Base-by-base conservation (phyloP, 2,888 invertebrate species). In the Embidobia sp. region DNA sequence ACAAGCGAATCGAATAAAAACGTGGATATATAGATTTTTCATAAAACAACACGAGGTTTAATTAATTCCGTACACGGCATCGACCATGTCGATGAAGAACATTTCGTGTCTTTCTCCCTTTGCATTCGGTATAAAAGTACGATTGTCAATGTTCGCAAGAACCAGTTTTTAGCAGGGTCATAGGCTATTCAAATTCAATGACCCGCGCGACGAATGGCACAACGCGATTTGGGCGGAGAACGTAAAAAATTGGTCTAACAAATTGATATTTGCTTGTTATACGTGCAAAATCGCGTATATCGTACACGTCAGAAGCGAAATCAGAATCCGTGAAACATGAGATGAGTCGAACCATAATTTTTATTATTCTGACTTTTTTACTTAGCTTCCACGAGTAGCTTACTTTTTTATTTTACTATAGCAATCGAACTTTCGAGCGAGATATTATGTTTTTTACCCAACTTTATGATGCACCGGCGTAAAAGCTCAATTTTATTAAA, bases 161-260 rank as follows among this genome's bases (percentile, higher is more conserved):
- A 77, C 72, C 77, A 66, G 66, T 77, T 77, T 70, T 66, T 66
- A 53, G 61, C 70, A 42, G 77, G 77, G 77, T 77, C 77, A 73
- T 73, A 73, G 72, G 67, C 72, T 57, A 77, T 77, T 77, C 72
- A 77, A 77, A 77, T 77, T 67, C 77, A 77, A 72, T 73, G 77
- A 77, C 77, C 77, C 67, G 63, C 63, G 57, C 67, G 49, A 72
- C 72, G 72, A 72, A 77, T 72, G 61, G 61, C 61, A 46, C 61
- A 55, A 72, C 72, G 66, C 66, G 72, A 77, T 77, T 70, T 77
- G 66, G 70, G 70, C 76, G 70, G 59, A 18, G 26, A 53, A 33
- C 29, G 37, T 27, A 70, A 77, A 77, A 77, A 72, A 76, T 64
- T 51, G 31, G 18, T 35, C 53, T 7, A 61, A 70, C 70, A 76